Evolutionary conservation across 2,113 vertebrate genomes (phyloP).

Genomic region (Trichomycterus rosablanca): DNA sequence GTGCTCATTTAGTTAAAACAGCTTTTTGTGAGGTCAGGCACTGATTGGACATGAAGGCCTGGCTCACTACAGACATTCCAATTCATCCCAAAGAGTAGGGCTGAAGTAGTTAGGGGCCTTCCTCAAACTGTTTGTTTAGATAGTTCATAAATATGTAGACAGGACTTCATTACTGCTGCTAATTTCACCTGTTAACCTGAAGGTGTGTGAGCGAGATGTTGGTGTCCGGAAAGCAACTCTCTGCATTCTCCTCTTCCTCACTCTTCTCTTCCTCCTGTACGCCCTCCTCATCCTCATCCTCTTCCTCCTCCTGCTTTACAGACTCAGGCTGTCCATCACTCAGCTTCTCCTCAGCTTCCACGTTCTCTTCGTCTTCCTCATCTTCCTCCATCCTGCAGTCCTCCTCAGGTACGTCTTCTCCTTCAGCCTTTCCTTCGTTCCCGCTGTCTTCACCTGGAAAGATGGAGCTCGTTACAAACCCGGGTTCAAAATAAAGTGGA

Average conservation of each 20-base stretch:
- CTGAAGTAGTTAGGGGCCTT: no score
- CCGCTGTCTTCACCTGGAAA: slow-evolving; percentile 68
- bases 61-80: no score
- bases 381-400: slow-evolving; percentile 29
- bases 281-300: slow-evolving; percentile 35
- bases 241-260: slow-evolving; percentile 39
- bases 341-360: slow-evolving; percentile 1
- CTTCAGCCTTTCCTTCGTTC: slow-evolving; percentile 49
- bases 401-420: slow-evolving; percentile 1
- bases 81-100: no score
- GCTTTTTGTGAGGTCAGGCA: no score
- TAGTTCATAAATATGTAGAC: no score
- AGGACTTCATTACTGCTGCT: background rate
- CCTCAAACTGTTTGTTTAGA: no score
- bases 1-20: no score
- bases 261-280: slow-evolving; percentile 1
- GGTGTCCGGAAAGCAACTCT: slow-evolving; percentile 85
- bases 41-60: no score
- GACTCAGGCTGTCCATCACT: slow-evolving; percentile 16
- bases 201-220: slow-evolving; percentile 87
- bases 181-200: slow-evolving; percentile 76
- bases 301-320: slow-evolving; percentile 14
- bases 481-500: no score
- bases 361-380: background rate
- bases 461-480: no score